Evolutionary conservation across 1,140 invertebrate species (phyloP), one percentile per base, ranked within the genome.

Genomic region (Lordiphosa stackelbergi): DNA sequence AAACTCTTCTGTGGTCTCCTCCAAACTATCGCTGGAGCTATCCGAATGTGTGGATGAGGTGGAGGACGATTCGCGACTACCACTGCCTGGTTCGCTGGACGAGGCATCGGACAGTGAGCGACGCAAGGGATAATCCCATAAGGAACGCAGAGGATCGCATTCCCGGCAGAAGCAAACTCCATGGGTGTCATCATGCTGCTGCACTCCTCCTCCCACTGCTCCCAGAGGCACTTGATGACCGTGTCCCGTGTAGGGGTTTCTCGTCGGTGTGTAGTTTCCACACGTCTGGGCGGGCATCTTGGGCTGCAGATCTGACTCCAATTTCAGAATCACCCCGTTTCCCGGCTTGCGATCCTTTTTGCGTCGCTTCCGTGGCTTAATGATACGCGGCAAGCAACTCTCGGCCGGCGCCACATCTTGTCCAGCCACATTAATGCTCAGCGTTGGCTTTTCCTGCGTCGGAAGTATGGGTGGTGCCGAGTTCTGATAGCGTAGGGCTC

Each of bases 321-420:
- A 52, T 47, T 86, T 86, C 19, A 86, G 56, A 10, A 86, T 34
- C 6, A 87, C 65, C 0, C 77, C 81, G 19, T 79, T 86, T 1
- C 68, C 56, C 5, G 68, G 69, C 61, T 95, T 95, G 49, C 94
- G 90, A 73, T 96, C 95, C 88, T 96, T 96, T 91, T 96, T 97
- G 74, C 95, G 91, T 12, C 95, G 90, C 85, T 97, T 97, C 8
- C 95, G 89, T 0, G 95, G 95, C 86, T 96, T 97, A 73, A 96
- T 96, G 47, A 96, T 95, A 41, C 95, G 90, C 16, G 95, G 95
- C 69, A 96, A 86, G 87, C 93, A 94, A 53, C 92, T 94, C 70
- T 95, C 94, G 69, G 85, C 47, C 64, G 94, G 93, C 66, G 84
- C 41, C 22, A 28, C 38, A 51, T 73, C 70, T 53, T 73, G 69